Evolutionary conservation across 2,888 invertebrate species (phyloP).

Genomic region (Pristionchus entomophagus): DNA sequence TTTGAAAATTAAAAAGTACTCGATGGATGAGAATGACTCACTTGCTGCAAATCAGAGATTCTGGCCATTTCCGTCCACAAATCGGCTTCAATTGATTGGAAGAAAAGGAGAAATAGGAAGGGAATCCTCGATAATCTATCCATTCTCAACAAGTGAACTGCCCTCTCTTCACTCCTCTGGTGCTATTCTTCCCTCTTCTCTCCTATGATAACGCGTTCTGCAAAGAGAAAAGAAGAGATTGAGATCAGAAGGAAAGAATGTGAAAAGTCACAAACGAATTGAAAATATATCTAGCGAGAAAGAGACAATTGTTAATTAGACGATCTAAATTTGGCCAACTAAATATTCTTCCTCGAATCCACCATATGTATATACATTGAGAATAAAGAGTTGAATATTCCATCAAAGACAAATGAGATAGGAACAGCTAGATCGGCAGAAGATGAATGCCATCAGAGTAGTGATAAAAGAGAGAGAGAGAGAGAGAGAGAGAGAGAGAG

Average conservation of each 20-base stretch:
- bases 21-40: constrained; percentile 47
- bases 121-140: neutral
- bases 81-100: constrained; percentile 54
- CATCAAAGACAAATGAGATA: no score
- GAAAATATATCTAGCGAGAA: no score
- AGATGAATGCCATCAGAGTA: neutral
- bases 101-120: constrained; percentile 35
- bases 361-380: no score
- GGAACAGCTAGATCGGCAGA: no score
- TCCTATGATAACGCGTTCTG: neutral
- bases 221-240: neutral
- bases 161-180: neutral
- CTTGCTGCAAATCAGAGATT: constrained; percentile 73
- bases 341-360: no score
- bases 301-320: no score
- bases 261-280: no score
- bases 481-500: neutral
- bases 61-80: constrained; percentile 74
- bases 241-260: neutral
- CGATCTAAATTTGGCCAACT: no score
- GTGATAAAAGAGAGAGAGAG: neutral
- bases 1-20: neutral
- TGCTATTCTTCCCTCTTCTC: neutral
- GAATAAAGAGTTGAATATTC: no score
- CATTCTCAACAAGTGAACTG: neutral